Base-by-base conservation (phyloP, 2,797 vertebrate species). In the Thaleichthys pacificus region DNA sequence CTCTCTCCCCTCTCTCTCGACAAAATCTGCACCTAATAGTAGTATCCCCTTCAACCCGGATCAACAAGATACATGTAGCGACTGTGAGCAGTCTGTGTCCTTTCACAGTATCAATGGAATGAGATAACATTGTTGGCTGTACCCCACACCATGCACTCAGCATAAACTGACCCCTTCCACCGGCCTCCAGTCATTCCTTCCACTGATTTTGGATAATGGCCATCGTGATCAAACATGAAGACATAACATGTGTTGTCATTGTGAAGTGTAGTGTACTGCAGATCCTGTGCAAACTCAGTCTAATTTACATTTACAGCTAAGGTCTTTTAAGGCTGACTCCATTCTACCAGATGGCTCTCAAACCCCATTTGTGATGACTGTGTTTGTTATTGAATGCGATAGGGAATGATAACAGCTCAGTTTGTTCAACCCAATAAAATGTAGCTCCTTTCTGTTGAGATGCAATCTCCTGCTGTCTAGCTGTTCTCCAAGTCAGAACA, bases 351-450 rank as follows among this genome's bases (percentile, higher is more conserved):
- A 51, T 24, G 66, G 14, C 51, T 49, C 66, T 14, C 24, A 51
- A 67, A n/a, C 51, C 47, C 51, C 24, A 17, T 61, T 61, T 61
- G 58, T 61, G 58, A 61, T 26, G 11, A 61, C 22, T 12, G 35
- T 67, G 66, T 26, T 66, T 66, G 19, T 24, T 67, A 28, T 67
- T 22, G 66, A 47, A 51, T 6, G 12, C 9, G 51, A 47, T 47
- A 28, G 21, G 42, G 38, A 67, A 67, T 51, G 66, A 51, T 49
- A 54, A 67, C 66, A 67, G 38, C 47, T 14, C 14, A 24, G 66
- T 67, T 67, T 67, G 22, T 67, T 22, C 14, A 51, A 47, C 38
- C 21, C 21, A 9, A 51, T 17, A 28, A 51, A 67, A 54, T 15
- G 14, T 67, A 47, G 9, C 12, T 22, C 19, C 66, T 49, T 9